Evolutionary conservation across 2,888 invertebrate genomes (phyloP), one percentile per base, ranked within the genome.

Genomic region (Rhopalosiphum nymphaeae): DNA sequence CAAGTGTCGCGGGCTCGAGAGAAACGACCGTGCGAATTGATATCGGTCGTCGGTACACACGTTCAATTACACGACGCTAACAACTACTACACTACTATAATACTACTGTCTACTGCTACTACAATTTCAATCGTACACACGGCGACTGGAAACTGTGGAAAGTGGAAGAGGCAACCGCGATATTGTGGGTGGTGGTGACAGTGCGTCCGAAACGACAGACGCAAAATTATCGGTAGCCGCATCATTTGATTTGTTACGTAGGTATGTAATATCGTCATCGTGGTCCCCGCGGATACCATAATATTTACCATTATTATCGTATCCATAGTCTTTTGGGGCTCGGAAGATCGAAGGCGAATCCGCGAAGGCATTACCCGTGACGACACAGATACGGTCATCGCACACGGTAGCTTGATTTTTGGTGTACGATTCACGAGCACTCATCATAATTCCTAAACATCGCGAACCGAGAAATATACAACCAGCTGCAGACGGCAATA

Each of bases 161-260:
- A 53, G 88, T n/a, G 53, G 36, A 53, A 36, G 88, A 53, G 36
- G 36, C 90, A 46, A 46, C 57, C 29, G 26, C n/a, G 90, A 46
- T 67, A 44, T 89, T 93, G 93, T 89, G 93, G 93, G 93, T 93
- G 93, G 93, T 3, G 36, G 84, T 2, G 44, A 89, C 93, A 93
- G 93, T 93, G 93, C 46, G 36, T 84, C 93, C 93, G 57, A 11
- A 7, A n/a, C 56, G 42, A 36, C n/a, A 36, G 78, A 56, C 42
- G 78, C 44, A 7, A 93, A 93, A 89, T 87, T 57, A 86, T 78
- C 78, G 78, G 21, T 36, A 36, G 78, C 36, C 36, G 67, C 67
- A 36, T 10, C 21, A 7, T 53, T 53, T 21, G 53, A 53, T 21
- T 53, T 53, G 53, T 53, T 53, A 53, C 49, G 4, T 49, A 1